These are phyloP conservation scores for Parelbella ahira DNA, from an alignment of 2,888 invertebrate genomes.

Conservation along the genomic window DNA sequence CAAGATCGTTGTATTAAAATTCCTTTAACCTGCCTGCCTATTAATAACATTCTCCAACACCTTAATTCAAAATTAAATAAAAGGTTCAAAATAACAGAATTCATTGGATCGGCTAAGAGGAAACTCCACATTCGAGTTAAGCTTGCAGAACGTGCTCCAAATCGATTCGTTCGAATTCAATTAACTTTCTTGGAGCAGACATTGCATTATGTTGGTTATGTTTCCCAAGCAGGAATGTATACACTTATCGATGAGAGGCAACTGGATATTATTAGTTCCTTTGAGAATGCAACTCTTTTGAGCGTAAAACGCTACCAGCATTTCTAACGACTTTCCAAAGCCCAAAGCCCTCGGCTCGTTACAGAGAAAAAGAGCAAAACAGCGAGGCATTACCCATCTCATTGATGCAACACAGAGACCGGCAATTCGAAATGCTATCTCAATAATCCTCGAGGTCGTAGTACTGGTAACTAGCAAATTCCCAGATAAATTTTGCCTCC, in stretches of 20 bases:
- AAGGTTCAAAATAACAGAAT: too few species aligned
- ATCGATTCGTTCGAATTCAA: constrained; percentile 9
- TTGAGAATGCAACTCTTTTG: constrained; percentile 2
- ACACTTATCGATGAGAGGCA: too few species aligned
- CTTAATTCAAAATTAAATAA: too few species aligned
- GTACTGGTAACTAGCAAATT: constrained; percentile 16
- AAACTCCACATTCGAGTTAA: constrained; percentile 4
- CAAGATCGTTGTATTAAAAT: too few species aligned
- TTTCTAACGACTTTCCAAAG: neutral
- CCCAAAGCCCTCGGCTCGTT: neutral
- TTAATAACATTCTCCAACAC: too few species aligned
- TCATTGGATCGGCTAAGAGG: neutral
- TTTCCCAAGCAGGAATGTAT: constrained; percentile 1
- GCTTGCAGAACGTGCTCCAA: constrained; percentile 5
- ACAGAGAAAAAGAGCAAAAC: constrained; percentile 1
- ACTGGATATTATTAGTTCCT: neutral
- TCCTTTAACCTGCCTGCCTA: too few species aligned
- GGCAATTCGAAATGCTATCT: constrained; percentile 15
- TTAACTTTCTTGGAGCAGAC: constrained; percentile 4
- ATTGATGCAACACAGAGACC: constrained; percentile 12
- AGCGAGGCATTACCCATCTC: constrained; percentile 5
- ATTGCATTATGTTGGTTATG: constrained; percentile 1
- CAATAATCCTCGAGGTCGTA: constrained; percentile 8
- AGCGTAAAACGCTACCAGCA: neutral
- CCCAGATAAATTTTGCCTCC: constrained; percentile 22